A percentile compares a stretch with the other conserved stretches of the same genome.
Conservation (phyloP, 92 coral and sea anemone species). For the Palythoa caribaeorum region DNA sequence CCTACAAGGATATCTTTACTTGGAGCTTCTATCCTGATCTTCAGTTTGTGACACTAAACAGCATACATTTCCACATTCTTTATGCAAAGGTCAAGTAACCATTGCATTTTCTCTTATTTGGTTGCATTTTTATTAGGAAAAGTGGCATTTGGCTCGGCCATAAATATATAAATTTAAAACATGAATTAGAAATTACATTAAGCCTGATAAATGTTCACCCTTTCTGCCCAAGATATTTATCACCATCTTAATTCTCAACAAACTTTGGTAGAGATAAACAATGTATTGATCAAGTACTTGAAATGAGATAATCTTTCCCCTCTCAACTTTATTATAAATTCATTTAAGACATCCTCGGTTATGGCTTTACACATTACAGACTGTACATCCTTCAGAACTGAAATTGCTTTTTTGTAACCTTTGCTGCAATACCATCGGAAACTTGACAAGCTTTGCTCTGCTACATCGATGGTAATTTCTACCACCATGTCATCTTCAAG, state of each 20-base stretch:
- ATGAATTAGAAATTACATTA: too few species aligned
- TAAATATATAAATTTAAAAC: too few species aligned
- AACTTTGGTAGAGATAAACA: too few species aligned
- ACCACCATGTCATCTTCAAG: slow-evolving; percentile 63
- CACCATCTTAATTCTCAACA: too few species aligned
- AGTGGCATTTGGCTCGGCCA: too few species aligned
- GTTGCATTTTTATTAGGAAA: neutral
- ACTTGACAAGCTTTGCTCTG: slow-evolving; percentile 28
- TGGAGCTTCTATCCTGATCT: too few species aligned
- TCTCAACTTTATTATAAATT: neutral
- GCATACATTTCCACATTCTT: neutral
- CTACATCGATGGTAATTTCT: slow-evolving; percentile 23
- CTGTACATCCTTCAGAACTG: neutral
- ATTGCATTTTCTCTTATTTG: neutral
- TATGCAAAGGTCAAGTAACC: neutral
- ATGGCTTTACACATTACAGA: neutral
- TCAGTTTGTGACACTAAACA: too few species aligned
- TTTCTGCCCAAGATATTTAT: too few species aligned
- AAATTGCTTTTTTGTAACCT: slow-evolving; percentile 14
- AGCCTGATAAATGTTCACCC: too few species aligned
- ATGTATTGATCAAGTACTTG: too few species aligned
- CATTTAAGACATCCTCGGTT: slow-evolving; percentile 48
- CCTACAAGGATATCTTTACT: neutral
- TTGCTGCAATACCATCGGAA: slow-evolving; percentile 47
- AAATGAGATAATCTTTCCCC: slow-evolving; percentile 41